Evolutionary conservation across 35 echinoderm and acorn worm genomes (phyloP), one percentile per base, ranked within the genome.

Genomic region (Antedon bifida): DNA sequence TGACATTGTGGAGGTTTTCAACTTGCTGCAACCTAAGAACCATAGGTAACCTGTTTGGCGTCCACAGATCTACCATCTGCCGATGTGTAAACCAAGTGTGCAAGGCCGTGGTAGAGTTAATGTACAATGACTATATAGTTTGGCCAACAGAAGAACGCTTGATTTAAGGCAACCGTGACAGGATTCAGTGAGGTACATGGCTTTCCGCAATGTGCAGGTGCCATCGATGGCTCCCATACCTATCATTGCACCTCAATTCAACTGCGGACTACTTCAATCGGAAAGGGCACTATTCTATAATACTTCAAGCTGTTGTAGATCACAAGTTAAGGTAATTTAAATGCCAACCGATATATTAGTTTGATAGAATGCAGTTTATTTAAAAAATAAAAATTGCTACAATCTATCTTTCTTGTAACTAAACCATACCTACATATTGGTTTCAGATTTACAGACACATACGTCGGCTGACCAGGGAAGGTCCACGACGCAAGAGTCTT

Each of bases 401-500:
- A 42, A 42, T 7, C 14, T 42, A 7, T 42, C 5, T 42, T 42
- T 42, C 4, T 7, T 7, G 4, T 42, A 14, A 42, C 14, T 42
- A 42, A 42, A 42, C 14, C 38, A 7, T 42, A 42, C 14, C 14
- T 42, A 42, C n/a, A n/a, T n/a, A n/a, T n/a, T 42, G 4, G 38
- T 4, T 42, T 64, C 51, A 88, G 83, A 34, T 86, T 90, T 56
- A 86, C 83, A 34, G 79, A 90, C 46, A 35, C 86, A 9, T 51
- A 80, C 14, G 75, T 89, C 26, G 89, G 89, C 36, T 82, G 85
- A 80, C 84, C 89, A 34, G 89, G 89, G 11, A 42, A 78, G 17
- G 78, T 74, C 9, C 89, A 87, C 77, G 89, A 91, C 80, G 79
- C 85, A 12, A 75, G 81, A n/a, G 75, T 91, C n/a, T 77, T 91